Evolutionary conservation across 2,797 vertebrate genomes (phyloP), one percentile per base, ranked within the genome.

Genomic region (Pelochelys cantorii): DNA sequence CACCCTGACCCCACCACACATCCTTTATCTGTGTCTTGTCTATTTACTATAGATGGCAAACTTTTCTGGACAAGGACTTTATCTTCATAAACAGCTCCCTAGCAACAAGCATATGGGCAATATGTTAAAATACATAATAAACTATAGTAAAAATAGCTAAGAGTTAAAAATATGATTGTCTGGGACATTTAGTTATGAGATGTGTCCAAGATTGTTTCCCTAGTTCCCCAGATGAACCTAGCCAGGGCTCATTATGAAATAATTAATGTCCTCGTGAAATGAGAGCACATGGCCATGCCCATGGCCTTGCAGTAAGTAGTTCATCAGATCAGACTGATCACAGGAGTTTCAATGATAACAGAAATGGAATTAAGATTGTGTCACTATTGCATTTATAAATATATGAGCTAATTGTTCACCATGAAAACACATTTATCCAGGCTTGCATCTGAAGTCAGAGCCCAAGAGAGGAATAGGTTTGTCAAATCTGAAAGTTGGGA

Each of bases 111-210:
- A 29, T 27, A 60, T 27, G 14, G 59, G 59, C 59, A 60, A 29
- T 60, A 13, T 60, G 59, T 94, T 77, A 59, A 57, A 37, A 17
- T 27, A 78, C 89, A 80, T 42, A 87, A 86, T 52, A 17, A 83
- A 3, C 5, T 34, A 59, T 27, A 25, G 57, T 59, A 27, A 59
- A 59, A 59, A 27, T 59, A 59, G 25, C 57, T 65, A 48, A n/a
- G 31, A n/a, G n/a, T 65, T 65, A 65, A n/a, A 65, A 65, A 65
- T n/a, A 4, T n/a, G 31, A 7, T 65, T 65, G 29, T 65, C 14
- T 65, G 62, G 29, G 62, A n/a, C 31, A 65, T 18, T 65, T 7
- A n/a, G 3, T 65, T 65, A 65, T n/a, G 62, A 65, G 31, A n/a
- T 65, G 31, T 65, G 62, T 31, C 13, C 62, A 65, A 31, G 62